Evolutionary conservation across 2,797 vertebrate species (phyloP).

Genomic region (Pachyuromys duprasi): DNA sequence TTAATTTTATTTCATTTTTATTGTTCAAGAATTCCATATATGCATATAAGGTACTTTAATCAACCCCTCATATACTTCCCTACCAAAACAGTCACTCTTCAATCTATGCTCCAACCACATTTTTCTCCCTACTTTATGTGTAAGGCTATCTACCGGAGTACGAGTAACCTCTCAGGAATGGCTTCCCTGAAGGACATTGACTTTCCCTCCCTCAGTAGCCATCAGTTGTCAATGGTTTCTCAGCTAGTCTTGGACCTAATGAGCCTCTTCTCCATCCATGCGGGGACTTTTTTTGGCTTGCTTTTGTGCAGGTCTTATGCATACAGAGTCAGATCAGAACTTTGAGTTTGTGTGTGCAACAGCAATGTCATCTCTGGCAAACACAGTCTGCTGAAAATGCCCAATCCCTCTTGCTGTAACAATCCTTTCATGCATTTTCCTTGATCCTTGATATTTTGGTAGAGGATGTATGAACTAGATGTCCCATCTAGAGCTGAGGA

Average conservation of each 20-base stretch:
- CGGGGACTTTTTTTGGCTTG: background rate
- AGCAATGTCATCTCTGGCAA: background rate
- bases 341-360: background rate
- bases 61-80: accelerated
- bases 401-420: no score
- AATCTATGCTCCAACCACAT: background rate
- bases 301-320: no score
- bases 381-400: no score
- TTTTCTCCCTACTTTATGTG: background rate
- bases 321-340: background rate
- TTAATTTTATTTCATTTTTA: background rate
- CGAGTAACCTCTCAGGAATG: background rate
- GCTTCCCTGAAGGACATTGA: background rate
- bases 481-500: no score
- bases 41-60: background rate
- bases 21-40: background rate
- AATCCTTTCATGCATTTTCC: background rate
- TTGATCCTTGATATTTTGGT: background rate
- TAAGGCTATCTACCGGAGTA: background rate
- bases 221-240: background rate
- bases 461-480: background rate
- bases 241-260: background rate
- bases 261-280: background rate
- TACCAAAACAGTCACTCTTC: background rate
- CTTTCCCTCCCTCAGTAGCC: no score